Conservation (phyloP, 2,797 vertebrate genomes). For the Phataginus tetradactyla region DNA sequence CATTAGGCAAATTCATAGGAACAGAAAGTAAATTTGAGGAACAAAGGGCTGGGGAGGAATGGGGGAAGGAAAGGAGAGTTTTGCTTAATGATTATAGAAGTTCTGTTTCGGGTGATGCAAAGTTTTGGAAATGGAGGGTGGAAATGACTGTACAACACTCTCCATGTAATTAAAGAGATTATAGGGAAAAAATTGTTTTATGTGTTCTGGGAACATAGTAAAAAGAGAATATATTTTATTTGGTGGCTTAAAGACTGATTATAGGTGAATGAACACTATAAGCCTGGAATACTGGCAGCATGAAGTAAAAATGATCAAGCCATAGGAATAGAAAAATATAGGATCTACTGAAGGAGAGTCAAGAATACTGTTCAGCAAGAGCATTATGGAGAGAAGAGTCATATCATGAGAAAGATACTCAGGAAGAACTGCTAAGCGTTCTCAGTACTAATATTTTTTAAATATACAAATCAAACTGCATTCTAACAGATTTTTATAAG, state of each 20-base stretch:
- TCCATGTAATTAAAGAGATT: not conserved
- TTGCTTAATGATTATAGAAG: not conserved
- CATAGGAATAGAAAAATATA: not conserved
- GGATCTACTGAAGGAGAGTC: not conserved
- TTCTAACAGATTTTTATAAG: constrained; percentile 25
- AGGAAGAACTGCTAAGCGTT: not conserved
- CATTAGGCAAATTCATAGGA: not conserved
- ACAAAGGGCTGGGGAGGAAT: not conserved
- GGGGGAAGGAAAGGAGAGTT: not conserved
- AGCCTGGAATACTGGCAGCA: not conserved
- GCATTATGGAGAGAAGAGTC: not conserved
- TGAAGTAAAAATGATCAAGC: not conserved
- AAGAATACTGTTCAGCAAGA: not conserved
- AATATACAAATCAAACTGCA: not conserved
- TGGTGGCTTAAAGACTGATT: not conserved
- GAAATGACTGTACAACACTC: not conserved
- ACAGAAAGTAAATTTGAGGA: not conserved
- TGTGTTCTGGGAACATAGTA: not conserved
- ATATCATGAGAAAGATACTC: not conserved
- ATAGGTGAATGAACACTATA: not conserved
- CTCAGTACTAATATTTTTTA: not conserved
- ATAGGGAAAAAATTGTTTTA: not conserved
- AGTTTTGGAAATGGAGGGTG: not conserved
- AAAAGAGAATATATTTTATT: constrained; percentile 10
- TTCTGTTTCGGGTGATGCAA: not conserved